A percentile compares a stretch with the other conserved stretches of the same genome.
Conservation (phyloP, 2,888 invertebrate genomes). For the Thelaira solivaga region DNA sequence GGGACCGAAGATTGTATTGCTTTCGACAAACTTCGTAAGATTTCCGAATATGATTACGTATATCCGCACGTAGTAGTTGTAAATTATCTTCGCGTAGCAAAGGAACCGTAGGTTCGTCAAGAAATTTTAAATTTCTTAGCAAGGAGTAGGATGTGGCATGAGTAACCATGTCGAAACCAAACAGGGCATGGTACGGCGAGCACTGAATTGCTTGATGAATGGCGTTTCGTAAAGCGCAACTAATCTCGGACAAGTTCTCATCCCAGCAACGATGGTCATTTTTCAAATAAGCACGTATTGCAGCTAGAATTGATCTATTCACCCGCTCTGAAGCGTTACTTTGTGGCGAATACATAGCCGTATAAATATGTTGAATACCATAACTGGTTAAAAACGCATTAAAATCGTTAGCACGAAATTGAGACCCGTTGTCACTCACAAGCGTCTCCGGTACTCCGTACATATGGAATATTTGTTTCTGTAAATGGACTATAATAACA, state of each 20-base stretch:
- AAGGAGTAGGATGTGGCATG: no score
- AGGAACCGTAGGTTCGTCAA: no score
- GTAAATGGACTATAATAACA: background rate
- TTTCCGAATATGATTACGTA: no score
- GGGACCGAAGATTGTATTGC: no score
- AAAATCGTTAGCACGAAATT: constrained; percentile 60
- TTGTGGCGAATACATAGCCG: background rate
- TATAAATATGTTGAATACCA: background rate
- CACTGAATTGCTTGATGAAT: no score
- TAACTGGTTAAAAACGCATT: constrained; percentile 24
- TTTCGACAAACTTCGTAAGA: no score
- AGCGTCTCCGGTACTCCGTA: constrained; percentile 61
- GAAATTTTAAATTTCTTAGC: no score
- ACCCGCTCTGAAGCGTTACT: background rate
- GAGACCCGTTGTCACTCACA: constrained; percentile 66
- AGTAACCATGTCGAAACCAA: no score
- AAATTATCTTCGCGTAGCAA: no score
- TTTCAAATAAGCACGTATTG: background rate
- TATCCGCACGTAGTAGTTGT: no score
- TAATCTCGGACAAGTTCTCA: background rate
- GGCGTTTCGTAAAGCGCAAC: no score
- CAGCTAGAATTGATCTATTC: background rate
- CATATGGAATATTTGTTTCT: constrained; percentile 26
- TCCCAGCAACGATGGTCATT: background rate
- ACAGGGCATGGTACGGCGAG: no score